A percentile compares a stretch with the other conserved stretches of the same genome.
phyloP scores from a whole-genome alignment of 2,888 invertebrate species.

The Fragum whitleyi region DNA sequence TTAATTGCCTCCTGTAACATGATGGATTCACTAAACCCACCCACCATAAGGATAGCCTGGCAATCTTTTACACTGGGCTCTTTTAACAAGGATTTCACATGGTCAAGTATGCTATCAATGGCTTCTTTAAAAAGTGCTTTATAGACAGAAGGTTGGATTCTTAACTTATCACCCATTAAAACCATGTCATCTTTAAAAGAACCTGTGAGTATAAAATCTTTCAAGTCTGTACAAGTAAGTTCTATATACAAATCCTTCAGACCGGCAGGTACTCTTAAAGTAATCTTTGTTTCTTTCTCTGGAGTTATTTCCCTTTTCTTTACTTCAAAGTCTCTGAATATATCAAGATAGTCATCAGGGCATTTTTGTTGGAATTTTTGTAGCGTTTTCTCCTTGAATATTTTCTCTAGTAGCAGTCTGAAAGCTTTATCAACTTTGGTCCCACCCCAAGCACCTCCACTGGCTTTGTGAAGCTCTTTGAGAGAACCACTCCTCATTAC shows the following conservation, averaged over 20 bases:
- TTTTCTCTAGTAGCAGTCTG: neutral
- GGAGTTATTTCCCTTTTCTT: conserved; percentile 2
- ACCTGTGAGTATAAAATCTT: neutral
- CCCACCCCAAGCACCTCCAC: conserved; percentile 1
- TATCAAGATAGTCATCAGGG: neutral
- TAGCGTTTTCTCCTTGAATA: neutral
- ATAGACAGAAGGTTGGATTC: neutral
- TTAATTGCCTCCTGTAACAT: neutral
- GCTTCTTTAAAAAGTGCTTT: neutral
- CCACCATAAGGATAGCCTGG: conserved; percentile 5
- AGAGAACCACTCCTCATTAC: neutral
- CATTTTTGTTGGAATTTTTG: neutral
- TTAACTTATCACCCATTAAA: neutral
- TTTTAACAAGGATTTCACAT: conserved; percentile 2
- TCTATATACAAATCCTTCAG: neutral
- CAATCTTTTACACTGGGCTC: neutral
- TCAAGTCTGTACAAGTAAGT: neutral
- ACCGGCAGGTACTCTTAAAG: neutral
- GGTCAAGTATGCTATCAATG: neutral
- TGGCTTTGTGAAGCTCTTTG: neutral
- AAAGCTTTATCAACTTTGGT: neutral
- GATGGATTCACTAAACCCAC: neutral
- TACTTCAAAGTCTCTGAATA: neutral
- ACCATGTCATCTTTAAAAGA: neutral
- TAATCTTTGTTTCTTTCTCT: neutral